Evolutionary conservation across 2,113 vertebrate species (phyloP), one percentile per base, ranked within the genome.

Genomic region (Pangasianodon hypophthalmus): DNA sequence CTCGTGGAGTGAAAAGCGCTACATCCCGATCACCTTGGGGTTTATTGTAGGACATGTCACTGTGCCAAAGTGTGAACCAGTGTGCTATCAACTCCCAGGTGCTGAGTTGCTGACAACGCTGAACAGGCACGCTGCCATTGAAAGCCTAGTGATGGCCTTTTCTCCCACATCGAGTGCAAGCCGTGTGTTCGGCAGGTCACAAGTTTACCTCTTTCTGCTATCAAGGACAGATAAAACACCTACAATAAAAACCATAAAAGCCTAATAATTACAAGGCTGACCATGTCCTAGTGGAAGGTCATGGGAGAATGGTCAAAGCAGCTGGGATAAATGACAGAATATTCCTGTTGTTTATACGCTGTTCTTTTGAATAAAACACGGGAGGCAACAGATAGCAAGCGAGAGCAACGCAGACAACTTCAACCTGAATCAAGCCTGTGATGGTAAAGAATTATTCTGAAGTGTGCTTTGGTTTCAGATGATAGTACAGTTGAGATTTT

Each of bases 71-170:
- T 77, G 87, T 52, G 88, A 82, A 92, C 90, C 69, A 85, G 90
- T 88, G 88, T 86, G 83, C 86, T 77, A 48, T 79, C 88, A 92
- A 67, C 88, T 90, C 86, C 86, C 81, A 82, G 88, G 88, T 92
- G 89, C 54, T 86, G 90, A 93, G 85, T 89, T 87, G 90, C 92
- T 77, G 67, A 88, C 85, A 90, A 60, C 52, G 46, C 90, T 60
- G 88, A 83, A 58, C 75, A 85, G 89, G 32, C 41, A 86, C 29
- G 16, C 44, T 87, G 92, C 86, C 89, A 87, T 4, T 18, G 29
- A 54, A 54, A 89, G 84, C 85, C 77, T 32, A 84, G 81, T 64
- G 69, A 80, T 60, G 90, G 44, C n/a, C 81, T 90, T 89, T 80
- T 80, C 52, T 88, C 81, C 56, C 56, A 81, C 29, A 92, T 69